Evolutionary conservation across 2,888 invertebrate genomes (phyloP), one percentile per base, ranked within the genome.

Genomic region (Masnerella sp.): DNA sequence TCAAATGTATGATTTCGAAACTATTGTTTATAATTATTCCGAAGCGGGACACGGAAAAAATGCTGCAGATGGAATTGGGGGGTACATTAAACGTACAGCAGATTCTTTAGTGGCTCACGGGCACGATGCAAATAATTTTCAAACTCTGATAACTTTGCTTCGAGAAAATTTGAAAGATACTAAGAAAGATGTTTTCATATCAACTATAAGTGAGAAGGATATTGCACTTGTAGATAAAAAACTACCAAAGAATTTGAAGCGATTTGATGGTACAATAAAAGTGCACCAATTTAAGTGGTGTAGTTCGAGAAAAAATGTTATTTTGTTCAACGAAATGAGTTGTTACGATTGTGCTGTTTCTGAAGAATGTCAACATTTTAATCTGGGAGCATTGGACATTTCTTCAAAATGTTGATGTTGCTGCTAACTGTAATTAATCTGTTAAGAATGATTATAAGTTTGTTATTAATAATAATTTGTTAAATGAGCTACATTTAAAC

Each of bases 281-380:
- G 58, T 49, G 8, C 67, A 67, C 43, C 58, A 58, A 42, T 67
- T 42, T 56, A 49, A n/a, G 9, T 58, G 56, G 67, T 42, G 20
- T 5, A 42, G 52, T 18, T 14, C 7, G 9, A 12, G 42, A n/a
- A 17, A 28, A n/a, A 61, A 38, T 22, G 9, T 11, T 12, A 49
- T 61, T 17, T 17, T 14, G 3, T 61, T 61, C 15, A 61, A 61
- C 11, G 47, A 43, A 49, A 18, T 40, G 18, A 49, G 49, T 49
- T 61, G 49, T 9, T 61, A 49, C 18, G 15, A 49, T 5, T 61
- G 61, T 36, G 11, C 2, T 18, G 20, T 18, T 42, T 18, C 18
- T 2, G 20, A 42, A 2, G 5, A 18, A 20, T 42, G 42, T 42
- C 1, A 9, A 4, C 42, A 17, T 12, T 42, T 11, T 18, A 2